These are phyloP conservation scores for Ispidina picta DNA, from an alignment of 2,797 vertebrate genomes.

Conservation along the genomic window DNA sequence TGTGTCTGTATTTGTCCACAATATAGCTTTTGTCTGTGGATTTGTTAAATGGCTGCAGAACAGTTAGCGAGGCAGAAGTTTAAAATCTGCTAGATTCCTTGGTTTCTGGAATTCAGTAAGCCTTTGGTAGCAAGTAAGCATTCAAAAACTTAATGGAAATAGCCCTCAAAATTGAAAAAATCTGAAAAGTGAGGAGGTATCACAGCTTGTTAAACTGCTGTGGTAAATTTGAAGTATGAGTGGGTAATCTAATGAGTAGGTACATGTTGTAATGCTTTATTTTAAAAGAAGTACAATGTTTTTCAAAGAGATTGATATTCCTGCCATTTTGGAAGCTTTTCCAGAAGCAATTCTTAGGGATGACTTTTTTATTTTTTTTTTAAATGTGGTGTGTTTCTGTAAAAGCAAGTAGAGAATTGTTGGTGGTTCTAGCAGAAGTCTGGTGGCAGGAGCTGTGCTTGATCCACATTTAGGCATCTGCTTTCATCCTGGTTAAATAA, in stretches of 20 bases:
- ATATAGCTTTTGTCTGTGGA: constrained; percentile 3
- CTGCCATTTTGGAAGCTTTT: not conserved
- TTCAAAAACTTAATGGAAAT: not conserved
- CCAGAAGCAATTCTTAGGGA: not conserved
- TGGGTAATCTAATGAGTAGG: not conserved
- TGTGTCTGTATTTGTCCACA: not conserved
- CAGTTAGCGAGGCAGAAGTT: not conserved
- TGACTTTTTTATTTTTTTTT: not conserved
- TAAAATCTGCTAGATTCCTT: not conserved
- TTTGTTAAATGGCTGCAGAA: not conserved
- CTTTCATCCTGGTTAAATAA: not conserved
- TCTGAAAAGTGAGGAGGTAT: not conserved
- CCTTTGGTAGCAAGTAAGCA: not conserved
- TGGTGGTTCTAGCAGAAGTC: not conserved
- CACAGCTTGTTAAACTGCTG: not conserved
- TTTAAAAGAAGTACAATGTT: not conserved
- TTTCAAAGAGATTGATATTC: not conserved
- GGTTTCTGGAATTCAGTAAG: not conserved
- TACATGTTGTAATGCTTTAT: not conserved
- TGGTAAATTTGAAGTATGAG: not conserved
- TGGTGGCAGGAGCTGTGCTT: not conserved
- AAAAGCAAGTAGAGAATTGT: not conserved
- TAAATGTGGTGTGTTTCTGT: not conserved
- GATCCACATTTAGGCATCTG: not conserved
- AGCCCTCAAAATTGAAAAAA: not conserved